Evolutionary conservation across 2,113 vertebrate genomes (phyloP).

Genomic region (Leptobrachium ailaonicum): DNA sequence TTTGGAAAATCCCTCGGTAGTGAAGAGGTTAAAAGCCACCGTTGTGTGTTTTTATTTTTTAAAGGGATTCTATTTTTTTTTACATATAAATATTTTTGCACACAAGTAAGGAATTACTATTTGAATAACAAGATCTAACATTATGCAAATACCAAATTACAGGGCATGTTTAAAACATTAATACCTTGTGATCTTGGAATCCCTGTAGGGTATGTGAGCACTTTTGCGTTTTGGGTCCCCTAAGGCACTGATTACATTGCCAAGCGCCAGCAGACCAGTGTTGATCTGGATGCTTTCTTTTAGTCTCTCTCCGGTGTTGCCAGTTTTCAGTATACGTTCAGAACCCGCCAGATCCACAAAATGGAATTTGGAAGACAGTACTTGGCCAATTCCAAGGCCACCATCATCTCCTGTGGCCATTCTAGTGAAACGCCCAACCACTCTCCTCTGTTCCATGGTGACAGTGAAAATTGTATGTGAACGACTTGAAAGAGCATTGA

Average conservation of each 20-base stretch:
- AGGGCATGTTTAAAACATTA: background rate
- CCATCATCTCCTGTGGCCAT: constrained; percentile 5
- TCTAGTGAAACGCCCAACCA: constrained; percentile 66
- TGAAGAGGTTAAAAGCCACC: no score
- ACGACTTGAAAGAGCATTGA: constrained; percentile 90
- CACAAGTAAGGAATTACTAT: no score
- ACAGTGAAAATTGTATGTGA: constrained; percentile 92
- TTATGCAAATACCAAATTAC: no score
- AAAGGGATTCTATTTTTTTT: no score
- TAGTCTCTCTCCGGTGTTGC: constrained; percentile 89
- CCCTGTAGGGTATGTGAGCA: constrained; percentile 91
- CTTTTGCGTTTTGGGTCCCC: constrained; percentile 89
- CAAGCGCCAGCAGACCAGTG: constrained; percentile 87
- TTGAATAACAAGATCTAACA: no score
- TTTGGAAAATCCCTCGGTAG: no score
- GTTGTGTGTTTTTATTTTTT: no score
- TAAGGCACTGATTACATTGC: constrained; percentile 93
- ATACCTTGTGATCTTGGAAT: constrained; percentile 97
- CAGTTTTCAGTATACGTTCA: constrained; percentile 86
- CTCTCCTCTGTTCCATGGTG: constrained; percentile 89
- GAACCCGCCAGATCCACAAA: constrained; percentile 96
- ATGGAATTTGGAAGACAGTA: constrained; percentile 92
- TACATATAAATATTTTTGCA: no score
- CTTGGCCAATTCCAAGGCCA: constrained; percentile 62
- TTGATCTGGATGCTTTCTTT: constrained; percentile 98